These are phyloP conservation scores for Pissodes strobi DNA, from an alignment of 1,140 invertebrate genomes.

Conservation along the genomic window DNA sequence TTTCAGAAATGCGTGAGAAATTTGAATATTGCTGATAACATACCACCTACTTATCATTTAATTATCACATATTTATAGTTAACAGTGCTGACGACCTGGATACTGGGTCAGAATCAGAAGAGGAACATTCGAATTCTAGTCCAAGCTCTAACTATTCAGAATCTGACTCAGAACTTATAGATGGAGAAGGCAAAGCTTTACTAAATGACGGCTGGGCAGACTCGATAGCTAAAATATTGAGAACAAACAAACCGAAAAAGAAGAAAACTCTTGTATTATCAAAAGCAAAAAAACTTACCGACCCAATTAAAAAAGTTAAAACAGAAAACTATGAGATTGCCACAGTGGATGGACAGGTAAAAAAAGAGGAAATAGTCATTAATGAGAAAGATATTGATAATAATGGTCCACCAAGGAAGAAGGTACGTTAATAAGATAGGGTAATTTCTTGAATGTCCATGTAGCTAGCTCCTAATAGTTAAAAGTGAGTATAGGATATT, in stretches of 20 bases:
- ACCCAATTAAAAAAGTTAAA: constrained; percentile 59
- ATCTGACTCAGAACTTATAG: constrained; percentile 8
- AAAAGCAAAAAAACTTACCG: constrained; percentile 71
- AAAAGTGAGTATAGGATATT: no score
- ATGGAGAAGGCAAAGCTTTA: constrained; percentile 26
- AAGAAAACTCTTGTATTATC: constrained; percentile 76
- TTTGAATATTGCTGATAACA: no score
- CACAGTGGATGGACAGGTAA: constrained; percentile 56
- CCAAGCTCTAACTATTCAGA: neutral
- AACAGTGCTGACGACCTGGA: neutral
- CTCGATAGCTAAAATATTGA: constrained; percentile 74
- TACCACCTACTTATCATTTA: no score
- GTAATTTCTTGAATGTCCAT: no score
- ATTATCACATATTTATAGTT: no score
- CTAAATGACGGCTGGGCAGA: constrained; percentile 68
- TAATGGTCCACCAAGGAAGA: constrained; percentile 53
- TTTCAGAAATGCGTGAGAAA: no score
- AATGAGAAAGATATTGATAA: constrained; percentile 49
- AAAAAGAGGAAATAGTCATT: constrained; percentile 55
- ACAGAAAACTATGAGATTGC: constrained; percentile 59
- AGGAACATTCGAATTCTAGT: neutral
- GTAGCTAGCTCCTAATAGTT: no score
- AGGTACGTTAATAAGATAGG: no score
- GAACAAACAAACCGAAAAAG: constrained; percentile 72
- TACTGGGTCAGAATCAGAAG: constrained; percentile 7